Evolutionary conservation across 2,797 vertebrate genomes (phyloP), one percentile per base, ranked within the genome.

Genomic region (Leptodactylus fallax): DNA sequence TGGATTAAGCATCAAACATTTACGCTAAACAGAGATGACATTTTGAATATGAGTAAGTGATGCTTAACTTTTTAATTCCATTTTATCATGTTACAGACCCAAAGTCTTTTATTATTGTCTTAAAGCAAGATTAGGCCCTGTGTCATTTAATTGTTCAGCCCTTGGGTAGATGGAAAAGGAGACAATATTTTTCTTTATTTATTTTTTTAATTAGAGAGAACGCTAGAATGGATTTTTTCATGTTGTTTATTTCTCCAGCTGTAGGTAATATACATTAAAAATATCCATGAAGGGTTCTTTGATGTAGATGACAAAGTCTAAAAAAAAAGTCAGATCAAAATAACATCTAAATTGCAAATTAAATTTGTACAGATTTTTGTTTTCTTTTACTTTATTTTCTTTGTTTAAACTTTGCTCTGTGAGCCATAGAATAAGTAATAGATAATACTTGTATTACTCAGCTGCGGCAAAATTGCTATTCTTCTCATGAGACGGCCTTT

Each of bases 31-130:
- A 92, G 91, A 91, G 92, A 91, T 94, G 95, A 93, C 94, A 93
- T 91, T 91, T 92, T 93, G 93, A 94, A 94, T 93, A 94, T 94
- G 92, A 93, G 90, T 93, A 93, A 94, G 91, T 92, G 91, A 92
- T 92, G 91, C 91, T 95, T 94, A 94, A 95, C 90, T 85, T 94
- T 94, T 93, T 94, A 92, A 92, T 93, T 92, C 90, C 91, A 92
- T 93, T 94, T 90, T 91, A 91, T 88, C 88, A 90, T 91, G 90
- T 88, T 81, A 88, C 91, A 89, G 86, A 91, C 87, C 91, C 90
- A 72, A 90, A 11, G 81, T 63, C 79, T 82, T 88, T 82, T 87
- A 83, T 60, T 85, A 60, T 23, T 88, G 87, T 45, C 69, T 77
- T 6, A 0, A 82, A 91, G 49, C 3, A 0, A 80, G 27, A 91